Evolutionary conservation across 2,888 invertebrate genomes (phyloP).

Genomic region (Volucella zonaria): DNA sequence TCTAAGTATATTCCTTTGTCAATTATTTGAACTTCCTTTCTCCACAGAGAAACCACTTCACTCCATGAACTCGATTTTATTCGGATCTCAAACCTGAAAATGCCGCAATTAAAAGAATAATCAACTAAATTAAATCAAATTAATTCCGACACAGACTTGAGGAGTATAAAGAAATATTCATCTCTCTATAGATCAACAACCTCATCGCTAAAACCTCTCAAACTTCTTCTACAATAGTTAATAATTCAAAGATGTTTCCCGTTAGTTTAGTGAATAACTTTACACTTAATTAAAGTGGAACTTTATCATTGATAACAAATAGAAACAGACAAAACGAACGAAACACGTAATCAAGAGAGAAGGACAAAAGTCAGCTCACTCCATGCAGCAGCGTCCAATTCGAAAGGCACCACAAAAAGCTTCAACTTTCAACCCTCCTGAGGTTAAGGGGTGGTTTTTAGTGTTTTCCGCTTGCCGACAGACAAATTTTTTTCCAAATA

Average conservation of each 20-base stretch:
- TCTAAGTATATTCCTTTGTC: too few relatives aligned
- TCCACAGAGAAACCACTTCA: too few relatives aligned
- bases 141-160: neutral
- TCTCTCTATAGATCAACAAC: conserved; percentile 16
- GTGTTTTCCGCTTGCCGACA: neutral
- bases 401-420: neutral
- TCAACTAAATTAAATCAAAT: conserved; percentile 7
- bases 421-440: conserved; percentile 4
- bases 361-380: conserved; percentile 5
- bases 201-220: neutral
- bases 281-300: conserved; percentile 46
- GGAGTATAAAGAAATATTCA: too few relatives aligned
- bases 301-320: conserved; percentile 21
- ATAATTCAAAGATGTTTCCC: conserved; percentile 8
- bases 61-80: neutral
- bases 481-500: neutral
- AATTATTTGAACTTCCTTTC: too few relatives aligned
- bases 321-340: neutral
- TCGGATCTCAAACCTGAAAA: conserved; percentile 2
- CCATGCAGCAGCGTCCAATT: neutral
- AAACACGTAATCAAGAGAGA: neutral
- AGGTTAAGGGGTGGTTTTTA: neutral
- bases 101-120: conserved; percentile 16
- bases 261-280: conserved; percentile 38
- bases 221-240: neutral